Percentiles rank a stretch among this genome's conserved stretches.
Evolutionary conservation across 1,140 invertebrate species (phyloP).

Genomic region (Drosophila pallidifrons): DNA sequence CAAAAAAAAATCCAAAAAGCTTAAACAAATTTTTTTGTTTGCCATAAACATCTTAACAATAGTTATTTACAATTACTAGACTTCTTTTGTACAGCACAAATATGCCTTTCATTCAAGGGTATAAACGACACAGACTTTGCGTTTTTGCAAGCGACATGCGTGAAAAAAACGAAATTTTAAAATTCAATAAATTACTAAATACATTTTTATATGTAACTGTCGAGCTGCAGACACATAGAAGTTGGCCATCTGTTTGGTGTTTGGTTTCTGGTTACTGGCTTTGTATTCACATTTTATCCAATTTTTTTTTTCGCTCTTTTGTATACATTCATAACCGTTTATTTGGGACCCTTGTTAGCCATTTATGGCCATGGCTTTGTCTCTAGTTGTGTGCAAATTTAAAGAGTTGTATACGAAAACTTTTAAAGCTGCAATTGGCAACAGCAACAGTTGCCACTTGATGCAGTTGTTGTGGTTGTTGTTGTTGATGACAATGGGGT

Average conservation of each 20-base stretch:
- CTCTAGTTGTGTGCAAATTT: not conserved
- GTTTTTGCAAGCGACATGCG: slow-evolving; percentile 26
- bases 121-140: slow-evolving; percentile 19
- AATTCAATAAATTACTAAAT: slow-evolving; percentile 57
- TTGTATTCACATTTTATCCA: slow-evolving; percentile 25
- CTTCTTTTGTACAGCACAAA: not conserved
- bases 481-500: slow-evolving; percentile 48
- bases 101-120: slow-evolving; percentile 1
- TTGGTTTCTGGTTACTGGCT: slow-evolving; percentile 25
- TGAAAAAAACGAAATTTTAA: slow-evolving; percentile 42
- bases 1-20: too few species aligned
- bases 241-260: slow-evolving; percentile 33
- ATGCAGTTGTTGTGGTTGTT: slow-evolving; percentile 21
- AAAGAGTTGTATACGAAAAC: not conserved
- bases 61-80: too few species aligned
- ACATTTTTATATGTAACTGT: slow-evolving; percentile 29
- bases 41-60: too few species aligned
- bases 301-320: slow-evolving; percentile 13
- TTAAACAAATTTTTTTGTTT: too few species aligned
- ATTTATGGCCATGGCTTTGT: slow-evolving; percentile 18
- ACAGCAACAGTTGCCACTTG: slow-evolving; percentile 54
- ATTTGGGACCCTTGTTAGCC: slow-evolving; percentile 22
- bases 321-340: not conserved
- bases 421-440: slow-evolving; percentile 8
- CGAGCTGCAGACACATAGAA: slow-evolving; percentile 13